Evolutionary conservation across 2,113 vertebrate species (phyloP), one percentile per base, ranked within the genome.

Genomic region (Athene noctua): DNA sequence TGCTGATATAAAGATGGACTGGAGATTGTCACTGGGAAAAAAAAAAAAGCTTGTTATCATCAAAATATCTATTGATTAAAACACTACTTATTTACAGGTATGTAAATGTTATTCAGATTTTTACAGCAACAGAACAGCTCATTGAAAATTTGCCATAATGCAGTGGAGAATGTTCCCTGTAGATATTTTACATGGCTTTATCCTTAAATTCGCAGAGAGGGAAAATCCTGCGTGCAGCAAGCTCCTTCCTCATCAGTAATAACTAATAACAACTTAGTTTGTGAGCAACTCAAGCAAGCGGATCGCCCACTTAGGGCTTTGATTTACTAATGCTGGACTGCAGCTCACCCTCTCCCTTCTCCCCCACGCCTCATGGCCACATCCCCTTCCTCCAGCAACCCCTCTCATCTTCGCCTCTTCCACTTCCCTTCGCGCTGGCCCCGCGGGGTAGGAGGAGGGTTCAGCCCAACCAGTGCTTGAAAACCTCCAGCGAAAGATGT

Each of bases 181-280:
- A 23, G 20, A 17, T 29, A 22, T 63, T 67, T 51, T 17, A 20
- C 10, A 5, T 6, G 19, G 27, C 14, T 79, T 75, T 75, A 52
- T 57, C 63, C 49, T 40, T 44, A 34, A 38, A 52, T n/a, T 63
- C 15, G 67, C 17, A 26, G 5, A 81, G 27, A 52, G 18, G 8
- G 20, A 49, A 73, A 80, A 15, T 3, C 49, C 21, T 0, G 1
- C 0, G 0, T 6, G 46, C 10, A 34, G n/a, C 14, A 75, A 27
- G 13, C 23, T 68, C 52, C 17, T 49, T 65, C 77, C 58, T 71
- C 65, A 6, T 19, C 2, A 25, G 22, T 13, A 63, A 15, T 13
- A 74, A 74, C 47, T 29, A 27, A 34, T 20, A 34, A 70, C 25
- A 12, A 11, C 22, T 34, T 32, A 3, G 12, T 42, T 19, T 30